Evolutionary conservation across 92 coral and sea anemone species (phyloP).

Genomic region (Paramuricea clavata): DNA sequence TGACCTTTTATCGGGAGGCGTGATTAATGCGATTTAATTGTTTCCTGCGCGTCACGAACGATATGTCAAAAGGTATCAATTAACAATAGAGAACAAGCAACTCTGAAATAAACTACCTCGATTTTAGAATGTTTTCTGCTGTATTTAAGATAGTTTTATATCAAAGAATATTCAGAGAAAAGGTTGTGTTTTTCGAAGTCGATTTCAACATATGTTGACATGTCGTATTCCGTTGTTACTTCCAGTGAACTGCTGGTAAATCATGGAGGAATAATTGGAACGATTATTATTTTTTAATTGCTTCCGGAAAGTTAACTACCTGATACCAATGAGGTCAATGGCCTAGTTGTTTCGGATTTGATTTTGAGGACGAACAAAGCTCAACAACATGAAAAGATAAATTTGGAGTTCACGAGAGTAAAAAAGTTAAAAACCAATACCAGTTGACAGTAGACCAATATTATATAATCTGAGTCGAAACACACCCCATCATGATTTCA

Average conservation of each 20-base stretch:
- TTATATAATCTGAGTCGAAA: too few species aligned
- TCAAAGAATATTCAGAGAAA: not conserved
- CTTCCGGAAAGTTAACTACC: not conserved
- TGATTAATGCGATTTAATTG: not conserved
- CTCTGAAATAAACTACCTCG: not conserved
- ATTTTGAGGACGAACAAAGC: too few species aligned
- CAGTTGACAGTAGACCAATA: too few species aligned
- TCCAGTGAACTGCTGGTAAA: too few species aligned
- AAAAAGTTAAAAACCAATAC: too few species aligned
- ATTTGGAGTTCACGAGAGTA: not conserved
- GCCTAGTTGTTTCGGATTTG: too few species aligned
- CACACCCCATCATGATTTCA: too few species aligned
- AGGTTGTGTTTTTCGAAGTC: not conserved
- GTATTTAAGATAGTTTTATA: not conserved
- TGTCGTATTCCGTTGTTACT: too few species aligned
- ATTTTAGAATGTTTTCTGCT: not conserved
- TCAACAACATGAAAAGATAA: not conserved
- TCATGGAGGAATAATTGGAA: not conserved
- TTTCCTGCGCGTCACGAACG: conserved; percentile 42
- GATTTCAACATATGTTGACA: not conserved
- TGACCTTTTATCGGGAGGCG: conserved; percentile 4
- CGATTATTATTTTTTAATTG: not conserved
- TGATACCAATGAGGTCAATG: not conserved
- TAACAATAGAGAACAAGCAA: not conserved
- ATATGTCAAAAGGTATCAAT: not conserved